These are phyloP conservation scores for Stratiomys singularior DNA, from an alignment of 2,888 invertebrate species.

Conservation along the genomic window DNA sequence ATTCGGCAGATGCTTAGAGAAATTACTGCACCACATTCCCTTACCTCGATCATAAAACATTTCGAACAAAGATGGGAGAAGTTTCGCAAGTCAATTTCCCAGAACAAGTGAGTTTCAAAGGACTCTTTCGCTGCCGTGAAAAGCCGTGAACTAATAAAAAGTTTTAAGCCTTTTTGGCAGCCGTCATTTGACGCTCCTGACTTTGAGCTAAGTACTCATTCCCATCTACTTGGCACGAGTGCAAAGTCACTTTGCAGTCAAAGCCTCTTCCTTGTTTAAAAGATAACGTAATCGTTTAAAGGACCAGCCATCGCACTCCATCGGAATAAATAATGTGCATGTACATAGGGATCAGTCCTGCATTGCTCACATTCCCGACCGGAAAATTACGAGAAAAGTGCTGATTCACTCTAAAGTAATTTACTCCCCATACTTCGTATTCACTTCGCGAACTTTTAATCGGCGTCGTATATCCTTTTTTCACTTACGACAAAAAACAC, in stretches of 20 bases:
- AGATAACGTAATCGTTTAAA: conserved; percentile 7
- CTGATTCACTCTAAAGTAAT: conserved; percentile 41
- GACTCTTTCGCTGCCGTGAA: background rate
- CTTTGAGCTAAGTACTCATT: background rate
- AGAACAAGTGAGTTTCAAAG: background rate
- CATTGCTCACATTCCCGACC: background rate
- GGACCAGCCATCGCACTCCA: conserved; percentile 7
- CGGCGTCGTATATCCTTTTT: conserved; percentile 32
- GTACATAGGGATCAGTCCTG: conserved; percentile 2
- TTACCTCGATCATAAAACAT: too few relatives aligned
- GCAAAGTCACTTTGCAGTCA: conserved; percentile 29
- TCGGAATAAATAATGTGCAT: conserved; percentile 27
- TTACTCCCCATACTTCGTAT: conserved; percentile 22
- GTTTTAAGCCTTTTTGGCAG: too few relatives aligned
- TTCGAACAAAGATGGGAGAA: too few relatives aligned
- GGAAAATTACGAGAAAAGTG: conserved; percentile 31
- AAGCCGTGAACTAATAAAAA: too few relatives aligned
- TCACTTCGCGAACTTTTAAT: conserved; percentile 33
- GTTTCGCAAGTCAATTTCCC: too few relatives aligned
- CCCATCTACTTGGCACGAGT: background rate
- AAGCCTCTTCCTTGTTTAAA: background rate
- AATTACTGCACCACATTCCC: too few relatives aligned
- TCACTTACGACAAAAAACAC: conserved; percentile 32
- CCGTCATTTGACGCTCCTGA: too few relatives aligned
- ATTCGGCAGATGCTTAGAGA: too few relatives aligned